Conservation (phyloP, 2,888 invertebrate species). For the Gandaritis pyraliata region DNA sequence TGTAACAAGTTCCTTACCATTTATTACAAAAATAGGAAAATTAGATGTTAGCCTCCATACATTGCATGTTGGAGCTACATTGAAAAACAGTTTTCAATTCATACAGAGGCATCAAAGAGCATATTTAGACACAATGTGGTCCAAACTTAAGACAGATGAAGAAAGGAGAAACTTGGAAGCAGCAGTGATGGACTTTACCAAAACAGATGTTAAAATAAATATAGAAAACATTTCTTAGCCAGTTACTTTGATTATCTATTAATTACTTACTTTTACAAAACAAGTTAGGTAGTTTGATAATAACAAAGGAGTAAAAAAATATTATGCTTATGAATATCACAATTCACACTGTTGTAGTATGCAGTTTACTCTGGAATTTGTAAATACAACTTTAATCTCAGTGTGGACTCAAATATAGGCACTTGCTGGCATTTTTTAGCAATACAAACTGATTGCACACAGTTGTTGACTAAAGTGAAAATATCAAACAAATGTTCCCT, state of each 20-base stretch:
- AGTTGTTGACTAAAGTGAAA: slow-evolving; percentile 67
- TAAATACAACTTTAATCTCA: slow-evolving; percentile 71
- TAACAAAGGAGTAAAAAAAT: slow-evolving; percentile 5
- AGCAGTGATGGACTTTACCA: slow-evolving; percentile 76
- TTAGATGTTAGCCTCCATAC: slow-evolving; percentile 86
- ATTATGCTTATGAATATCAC: slow-evolving; percentile 17
- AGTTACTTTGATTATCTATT: slow-evolving; percentile 21
- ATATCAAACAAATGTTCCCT: slow-evolving; percentile 67
- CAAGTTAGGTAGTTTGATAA: neutral
- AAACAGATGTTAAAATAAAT: slow-evolving; percentile 75
- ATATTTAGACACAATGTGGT: slow-evolving; percentile 87
- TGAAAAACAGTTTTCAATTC: slow-evolving; percentile 91
- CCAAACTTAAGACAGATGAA: slow-evolving; percentile 84
- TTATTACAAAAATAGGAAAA: slow-evolving; percentile 87
- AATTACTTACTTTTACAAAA: slow-evolving; percentile 2
- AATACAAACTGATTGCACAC: slow-evolving; percentile 57
- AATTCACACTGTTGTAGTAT: neutral
- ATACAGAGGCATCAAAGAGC: slow-evolving; percentile 87
- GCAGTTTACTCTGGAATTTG: slow-evolving; percentile 42
- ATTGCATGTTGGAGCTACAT: slow-evolving; percentile 90
- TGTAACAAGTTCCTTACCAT: slow-evolving; percentile 87
- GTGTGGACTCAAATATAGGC: slow-evolving; percentile 66
- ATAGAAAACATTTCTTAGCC: slow-evolving; percentile 69
- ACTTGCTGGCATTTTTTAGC: slow-evolving; percentile 59
- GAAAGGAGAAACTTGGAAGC: slow-evolving; percentile 84